These are phyloP conservation scores for Meda fulgida DNA, from an alignment of 2,797 vertebrate species.

Conservation along the genomic window DNA sequence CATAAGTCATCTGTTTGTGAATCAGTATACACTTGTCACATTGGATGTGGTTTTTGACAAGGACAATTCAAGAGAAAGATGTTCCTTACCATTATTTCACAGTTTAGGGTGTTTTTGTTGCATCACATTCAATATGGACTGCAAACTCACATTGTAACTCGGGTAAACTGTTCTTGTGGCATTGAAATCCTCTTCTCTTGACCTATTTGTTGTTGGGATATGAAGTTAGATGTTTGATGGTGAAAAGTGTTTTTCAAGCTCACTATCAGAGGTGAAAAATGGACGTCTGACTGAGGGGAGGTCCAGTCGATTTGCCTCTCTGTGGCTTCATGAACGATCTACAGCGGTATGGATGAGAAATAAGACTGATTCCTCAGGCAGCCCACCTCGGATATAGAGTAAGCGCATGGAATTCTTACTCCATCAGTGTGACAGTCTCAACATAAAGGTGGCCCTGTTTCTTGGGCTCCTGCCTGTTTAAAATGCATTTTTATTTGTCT, in stretches of 20 bases:
- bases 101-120: not conserved
- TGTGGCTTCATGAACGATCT: slow-evolving; percentile 26
- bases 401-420: slow-evolving; percentile 38
- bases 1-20: not conserved
- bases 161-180: not conserved
- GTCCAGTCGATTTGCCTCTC: slow-evolving; percentile 28
- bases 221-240: not conserved
- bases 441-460: slow-evolving; percentile 49
- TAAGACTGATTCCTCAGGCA: slow-evolving; percentile 46
- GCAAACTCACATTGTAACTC: not conserved
- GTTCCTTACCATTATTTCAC: not conserved
- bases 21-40: not conserved
- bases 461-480: slow-evolving; percentile 44
- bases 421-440: slow-evolving; percentile 51
- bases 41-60: not conserved
- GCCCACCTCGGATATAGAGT: slow-evolving; percentile 19
- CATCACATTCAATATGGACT: not conserved
- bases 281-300: slow-evolving; percentile 3
- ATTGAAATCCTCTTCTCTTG: not conserved
- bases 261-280: slow-evolving; percentile 25
- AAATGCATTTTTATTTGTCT: slow-evolving; percentile 57
- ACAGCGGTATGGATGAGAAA: slow-evolving; percentile 24
- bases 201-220: slow-evolving; percentile 2
- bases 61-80: not conserved
- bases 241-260: slow-evolving; percentile 16